Percentiles rank a stretch among this genome's conserved stretches.
phyloP scores from a whole-genome alignment of 2,888 invertebrate genomes.

The Diachrysia chrysitis region DNA sequence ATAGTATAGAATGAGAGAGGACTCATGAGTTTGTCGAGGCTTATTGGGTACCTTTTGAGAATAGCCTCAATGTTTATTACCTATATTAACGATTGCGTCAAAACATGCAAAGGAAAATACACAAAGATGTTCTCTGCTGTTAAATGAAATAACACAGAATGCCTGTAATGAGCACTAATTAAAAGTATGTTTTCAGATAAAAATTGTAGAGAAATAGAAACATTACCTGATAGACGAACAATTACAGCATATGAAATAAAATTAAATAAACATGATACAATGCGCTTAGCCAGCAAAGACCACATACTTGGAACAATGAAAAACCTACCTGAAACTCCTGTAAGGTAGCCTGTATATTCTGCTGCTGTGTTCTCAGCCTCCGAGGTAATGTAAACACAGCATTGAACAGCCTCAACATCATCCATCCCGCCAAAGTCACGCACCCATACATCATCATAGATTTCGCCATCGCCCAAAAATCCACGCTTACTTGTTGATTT shows the following conservation, averaged over 20 bases:
- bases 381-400: slow-evolving; percentile 91
- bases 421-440: slow-evolving; percentile 90
- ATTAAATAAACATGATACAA: no score
- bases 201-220: no score
- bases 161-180: no score
- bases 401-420: slow-evolving; percentile 91
- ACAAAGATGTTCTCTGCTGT: no score
- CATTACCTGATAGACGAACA: no score
- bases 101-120: no score
- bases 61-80: neutral
- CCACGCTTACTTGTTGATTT: slow-evolving; percentile 91
- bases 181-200: neutral
- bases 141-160: no score
- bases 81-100: neutral
- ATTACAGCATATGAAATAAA: no score
- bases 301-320: slow-evolving; percentile 7
- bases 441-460: slow-evolving; percentile 90
- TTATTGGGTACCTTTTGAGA: neutral
- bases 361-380: slow-evolving; percentile 88
- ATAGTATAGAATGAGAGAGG: slow-evolving; percentile 6
- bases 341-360: slow-evolving; percentile 84
- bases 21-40: neutral
- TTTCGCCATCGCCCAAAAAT: slow-evolving; percentile 91
- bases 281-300: no score
- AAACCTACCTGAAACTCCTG: slow-evolving; percentile 82